These are phyloP conservation scores for Mionectes olivaceus DNA, from an alignment of 2,797 vertebrate species.

Conservation along the genomic window DNA sequence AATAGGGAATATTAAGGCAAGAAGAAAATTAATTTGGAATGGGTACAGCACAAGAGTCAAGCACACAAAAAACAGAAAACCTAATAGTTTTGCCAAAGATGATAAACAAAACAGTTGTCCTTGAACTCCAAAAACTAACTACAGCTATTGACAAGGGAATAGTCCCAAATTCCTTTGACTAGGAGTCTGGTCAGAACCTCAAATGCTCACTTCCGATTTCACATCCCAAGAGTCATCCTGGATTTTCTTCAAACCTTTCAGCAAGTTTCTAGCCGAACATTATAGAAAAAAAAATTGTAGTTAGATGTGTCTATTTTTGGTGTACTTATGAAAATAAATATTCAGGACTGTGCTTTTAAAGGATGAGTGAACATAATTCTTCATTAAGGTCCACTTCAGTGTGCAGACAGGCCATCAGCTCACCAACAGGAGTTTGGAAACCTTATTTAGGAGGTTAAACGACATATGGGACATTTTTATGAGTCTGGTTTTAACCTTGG, in stretches of 20 bases:
- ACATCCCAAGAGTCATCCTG: neutral
- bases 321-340: neutral
- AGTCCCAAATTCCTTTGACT: neutral
- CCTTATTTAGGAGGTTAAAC: neutral
- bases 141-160: neutral
- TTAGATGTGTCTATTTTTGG: neutral
- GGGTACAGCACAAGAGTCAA: neutral
- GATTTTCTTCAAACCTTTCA: neutral
- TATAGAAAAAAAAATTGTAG: neutral
- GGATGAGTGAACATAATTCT: neutral
- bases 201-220: neutral
- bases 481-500: neutral
- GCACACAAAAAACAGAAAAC: neutral
- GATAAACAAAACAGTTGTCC: neutral
- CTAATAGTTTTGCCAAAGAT: neutral
- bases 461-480: neutral
- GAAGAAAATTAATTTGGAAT: neutral
- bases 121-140: neutral
- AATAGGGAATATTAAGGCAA: neutral
- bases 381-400: slow-evolving; percentile 6
- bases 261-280: neutral
- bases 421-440: neutral
- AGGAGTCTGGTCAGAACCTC: neutral
- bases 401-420: neutral
- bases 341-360: neutral